Evolutionary conservation across 1,140 invertebrate genomes (phyloP), one percentile per base, ranked within the genome.

Genomic region (Mercenaria mercenaria): DNA sequence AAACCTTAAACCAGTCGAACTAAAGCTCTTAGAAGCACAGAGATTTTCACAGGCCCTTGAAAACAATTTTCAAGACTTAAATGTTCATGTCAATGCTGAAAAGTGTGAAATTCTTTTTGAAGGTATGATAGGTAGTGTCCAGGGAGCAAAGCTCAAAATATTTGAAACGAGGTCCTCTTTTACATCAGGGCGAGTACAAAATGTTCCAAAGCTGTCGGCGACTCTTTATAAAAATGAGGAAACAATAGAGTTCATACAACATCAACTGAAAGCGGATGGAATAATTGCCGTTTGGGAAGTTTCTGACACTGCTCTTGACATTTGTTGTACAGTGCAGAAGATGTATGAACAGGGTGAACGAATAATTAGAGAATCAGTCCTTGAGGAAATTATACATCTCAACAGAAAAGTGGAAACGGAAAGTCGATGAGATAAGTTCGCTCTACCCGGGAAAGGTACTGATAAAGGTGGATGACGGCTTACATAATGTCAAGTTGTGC

Each of bases 51-150:
- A 37, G 10, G 41, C 72, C 6, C 61, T 88, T 18, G 69, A 26
- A 34, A 64, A 88, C 13, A 52, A 74, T 18, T 81, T 79, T 84
- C 11, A 43, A 26, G 72, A 82, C 39, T 43, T 89, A 8, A 91
- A 41, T 18, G 72, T 92, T 26, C 64, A 84, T 13, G 80, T 91
- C 15, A 61, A 86, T 15, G 43, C 39, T 20, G 20, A 29, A 0
- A 87, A 91, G 39, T 76, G 72, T 23, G 56, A 74, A 34, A 85
- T 92, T 13, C 50, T 37, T 8, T 74, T 91, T 23, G 59, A 81
- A 47, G 91, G 91, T 13, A 29, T 29, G 26, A 29, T 64, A 64
- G 15, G 26, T 11, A 64, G 26, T 64, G 59, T 64, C 26, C 1
- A 26, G 10, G 15, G 29, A 11, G 59, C 59, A 26, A 26, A 64